These are phyloP conservation scores for Heliopora coerulea DNA, from an alignment of 92 coral and sea anemone species.

Conservation along the genomic window DNA sequence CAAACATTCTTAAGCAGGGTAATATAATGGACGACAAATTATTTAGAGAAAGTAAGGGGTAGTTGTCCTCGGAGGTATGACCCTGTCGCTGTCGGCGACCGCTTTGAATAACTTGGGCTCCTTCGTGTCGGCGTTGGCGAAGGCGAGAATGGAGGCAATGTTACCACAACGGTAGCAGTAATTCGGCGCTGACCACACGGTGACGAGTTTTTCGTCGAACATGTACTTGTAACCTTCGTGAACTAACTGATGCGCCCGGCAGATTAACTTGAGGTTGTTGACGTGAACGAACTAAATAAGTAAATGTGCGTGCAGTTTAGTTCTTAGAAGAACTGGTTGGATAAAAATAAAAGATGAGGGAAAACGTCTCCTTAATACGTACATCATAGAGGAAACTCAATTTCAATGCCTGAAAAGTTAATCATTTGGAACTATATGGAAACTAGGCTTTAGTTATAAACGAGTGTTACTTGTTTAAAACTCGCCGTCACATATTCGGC, in stretches of 20 bases:
- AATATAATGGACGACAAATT: background rate
- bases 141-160: conserved; percentile 92
- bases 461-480: too few species aligned
- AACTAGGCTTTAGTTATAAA: too few species aligned
- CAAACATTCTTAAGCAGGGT: too few species aligned
- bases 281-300: conserved; percentile 81
- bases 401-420: too few species aligned
- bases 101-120: conserved; percentile 97
- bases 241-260: conserved; percentile 95
- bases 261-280: conserved; percentile 93
- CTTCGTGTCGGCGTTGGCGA: conserved; percentile 84
- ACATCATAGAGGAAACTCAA: too few species aligned
- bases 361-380: too few species aligned
- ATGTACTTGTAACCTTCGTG: conserved; percentile 99
- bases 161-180: conserved; percentile 99
- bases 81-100: conserved; percentile 90
- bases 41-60: conserved; percentile 85
- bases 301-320: background rate
- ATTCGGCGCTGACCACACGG: conserved; percentile 99
- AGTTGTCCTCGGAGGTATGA: conserved; percentile 94
- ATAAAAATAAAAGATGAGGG: too few species aligned
- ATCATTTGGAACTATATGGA: too few species aligned
- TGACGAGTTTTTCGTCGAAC: conserved; percentile 96
- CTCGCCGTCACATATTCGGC: too few species aligned
- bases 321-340: background rate